phyloP scores from a whole-genome alignment of 2,888 invertebrate species.

The Panopea generosa region DNA sequence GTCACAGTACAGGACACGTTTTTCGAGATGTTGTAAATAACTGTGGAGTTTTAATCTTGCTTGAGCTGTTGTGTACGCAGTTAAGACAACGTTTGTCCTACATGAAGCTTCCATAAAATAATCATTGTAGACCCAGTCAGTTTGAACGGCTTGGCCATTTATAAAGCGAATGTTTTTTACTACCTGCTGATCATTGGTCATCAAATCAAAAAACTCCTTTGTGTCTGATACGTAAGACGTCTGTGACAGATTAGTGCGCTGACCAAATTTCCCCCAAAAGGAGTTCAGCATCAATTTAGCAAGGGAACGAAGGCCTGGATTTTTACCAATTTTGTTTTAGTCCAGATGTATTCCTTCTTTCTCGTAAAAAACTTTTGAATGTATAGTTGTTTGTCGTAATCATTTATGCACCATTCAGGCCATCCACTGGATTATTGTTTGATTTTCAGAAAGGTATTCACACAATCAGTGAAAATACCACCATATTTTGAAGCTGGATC shows the following conservation, averaged over 20 bases:
- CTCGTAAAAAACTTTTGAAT: not conserved
- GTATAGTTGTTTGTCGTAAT: not conserved
- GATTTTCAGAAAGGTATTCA: not conserved
- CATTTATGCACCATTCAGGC: not conserved
- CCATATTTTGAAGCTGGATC: not conserved
- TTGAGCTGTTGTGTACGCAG: conserved; percentile 38
- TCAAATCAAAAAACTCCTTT: not conserved
- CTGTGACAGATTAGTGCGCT: not conserved
- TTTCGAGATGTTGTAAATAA: conserved; percentile 16
- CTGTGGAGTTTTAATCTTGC: conserved; percentile 37
- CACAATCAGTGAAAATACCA: not conserved
- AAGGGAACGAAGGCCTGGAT: not conserved
- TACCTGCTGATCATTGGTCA: conserved; percentile 15
- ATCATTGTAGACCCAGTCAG: conserved; percentile 28
- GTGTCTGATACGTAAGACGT: not conserved
- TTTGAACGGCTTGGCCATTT: conserved; percentile 36
- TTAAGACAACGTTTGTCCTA: conserved; percentile 24
- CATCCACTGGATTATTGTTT: not conserved
- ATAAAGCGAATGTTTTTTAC: conserved; percentile 34
- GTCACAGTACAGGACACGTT: conserved; percentile 33
- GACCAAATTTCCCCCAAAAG: too few species aligned
- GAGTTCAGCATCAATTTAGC: conserved; percentile 7
- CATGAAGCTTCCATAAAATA: conserved; percentile 30
- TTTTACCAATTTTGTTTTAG: conserved; percentile 7
- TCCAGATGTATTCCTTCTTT: not conserved